A percentile compares a stretch with the other conserved stretches of the same genome.
These are phyloP conservation scores for Cynopterus brachyotis DNA, from an alignment of 2,113 vertebrate species.

Conservation along the genomic window DNA sequence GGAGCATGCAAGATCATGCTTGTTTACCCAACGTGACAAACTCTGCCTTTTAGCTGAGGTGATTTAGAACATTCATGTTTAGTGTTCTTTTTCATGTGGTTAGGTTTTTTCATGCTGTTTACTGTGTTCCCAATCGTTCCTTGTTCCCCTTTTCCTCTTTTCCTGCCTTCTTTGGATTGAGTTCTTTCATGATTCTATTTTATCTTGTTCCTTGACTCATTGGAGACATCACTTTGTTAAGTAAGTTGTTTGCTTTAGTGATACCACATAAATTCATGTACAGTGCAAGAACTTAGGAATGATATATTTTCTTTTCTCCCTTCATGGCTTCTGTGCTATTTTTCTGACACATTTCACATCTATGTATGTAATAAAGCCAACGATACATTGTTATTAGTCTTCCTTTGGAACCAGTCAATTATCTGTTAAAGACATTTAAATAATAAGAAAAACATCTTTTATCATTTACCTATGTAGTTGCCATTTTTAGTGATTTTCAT, in stretches of 20 bases:
- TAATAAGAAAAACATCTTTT: background rate
- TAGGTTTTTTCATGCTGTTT: background rate
- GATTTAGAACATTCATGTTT: background rate
- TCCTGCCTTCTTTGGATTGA: background rate
- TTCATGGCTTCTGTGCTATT: background rate
- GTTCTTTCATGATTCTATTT: background rate
- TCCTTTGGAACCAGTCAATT: slow-evolving; percentile 24
- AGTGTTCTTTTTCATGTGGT: background rate
- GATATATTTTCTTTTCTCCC: background rate
- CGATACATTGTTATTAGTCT: background rate
- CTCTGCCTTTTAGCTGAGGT: background rate
- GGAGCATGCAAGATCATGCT: background rate
- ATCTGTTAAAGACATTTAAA: slow-evolving; percentile 27
- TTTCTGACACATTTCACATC: background rate
- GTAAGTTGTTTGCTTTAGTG: background rate
- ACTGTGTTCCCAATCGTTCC: background rate
- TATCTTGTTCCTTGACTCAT: background rate
- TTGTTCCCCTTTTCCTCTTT: background rate
- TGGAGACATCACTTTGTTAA: background rate
- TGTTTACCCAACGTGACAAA: background rate
- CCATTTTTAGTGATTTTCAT: background rate
- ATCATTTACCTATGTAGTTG: background rate
- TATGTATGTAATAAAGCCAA: background rate
- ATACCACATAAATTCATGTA: background rate
- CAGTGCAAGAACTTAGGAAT: background rate